Percentiles rank a stretch among this genome's conserved stretches.
Evolutionary conservation across 2,888 invertebrate genomes (phyloP).

Genomic region (Machimus rusticus): DNA sequence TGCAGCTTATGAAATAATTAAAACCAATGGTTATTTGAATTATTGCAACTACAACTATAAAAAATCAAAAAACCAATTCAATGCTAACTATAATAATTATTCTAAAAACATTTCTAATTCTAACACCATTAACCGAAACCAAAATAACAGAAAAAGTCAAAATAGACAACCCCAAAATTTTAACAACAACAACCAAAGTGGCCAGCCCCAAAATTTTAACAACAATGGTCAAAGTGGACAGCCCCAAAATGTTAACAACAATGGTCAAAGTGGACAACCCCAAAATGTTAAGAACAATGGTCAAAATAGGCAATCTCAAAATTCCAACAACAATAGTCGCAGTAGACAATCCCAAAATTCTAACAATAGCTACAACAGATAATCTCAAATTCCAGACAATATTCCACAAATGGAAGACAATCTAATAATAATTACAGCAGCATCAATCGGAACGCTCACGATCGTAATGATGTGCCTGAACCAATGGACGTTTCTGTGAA

Average conservation of each 20-base stretch:
- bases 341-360: too few species aligned
- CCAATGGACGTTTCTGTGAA: conserved; percentile 42
- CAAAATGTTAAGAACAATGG: not conserved
- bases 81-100: not conserved
- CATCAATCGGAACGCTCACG: not conserved
- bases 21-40: conserved; percentile 37
- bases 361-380: too few species aligned
- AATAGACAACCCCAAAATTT: not conserved
- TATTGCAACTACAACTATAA: not conserved
- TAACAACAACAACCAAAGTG: too few species aligned
- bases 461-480: not conserved
- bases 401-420: not conserved
- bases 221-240: too few species aligned
- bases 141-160: not conserved
- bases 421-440: not conserved
- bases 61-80: not conserved
- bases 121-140: not conserved
- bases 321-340: too few species aligned
- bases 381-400: not conserved
- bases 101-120: not conserved
- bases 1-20: conserved; percentile 36
- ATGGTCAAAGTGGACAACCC: too few species aligned
- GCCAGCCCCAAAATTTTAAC: too few species aligned
- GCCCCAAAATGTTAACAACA: not conserved
- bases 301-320: not conserved